These are phyloP conservation scores for Ahaetulla prasina DNA, from an alignment of 2,113 vertebrate species.

Conservation along the genomic window DNA sequence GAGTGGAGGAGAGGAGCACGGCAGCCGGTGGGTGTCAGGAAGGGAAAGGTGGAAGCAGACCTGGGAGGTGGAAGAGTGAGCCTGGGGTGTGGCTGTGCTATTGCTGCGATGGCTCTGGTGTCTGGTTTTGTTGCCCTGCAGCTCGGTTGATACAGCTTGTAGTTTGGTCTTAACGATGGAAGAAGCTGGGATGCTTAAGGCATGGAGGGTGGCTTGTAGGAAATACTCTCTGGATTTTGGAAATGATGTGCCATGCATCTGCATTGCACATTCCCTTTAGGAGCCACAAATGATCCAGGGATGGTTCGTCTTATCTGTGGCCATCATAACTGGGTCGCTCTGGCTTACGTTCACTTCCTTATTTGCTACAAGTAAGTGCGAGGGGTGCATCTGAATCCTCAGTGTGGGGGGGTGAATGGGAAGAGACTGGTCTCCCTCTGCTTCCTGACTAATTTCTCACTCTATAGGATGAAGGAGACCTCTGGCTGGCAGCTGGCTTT, in stretches of 20 bases:
- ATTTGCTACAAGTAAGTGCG: slow-evolving; percentile 82
- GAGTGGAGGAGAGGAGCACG: slow-evolving; percentile 71
- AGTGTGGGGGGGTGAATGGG: no score
- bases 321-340: slow-evolving; percentile 91
- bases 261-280: slow-evolving; percentile 41
- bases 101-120: no score
- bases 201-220: background rate
- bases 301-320: slow-evolving; percentile 86
- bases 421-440: background rate
- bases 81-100: background rate
- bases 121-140: background rate
- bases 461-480: slow-evolving; percentile 83
- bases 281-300: slow-evolving; percentile 70
- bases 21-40: slow-evolving; percentile 31
- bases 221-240: background rate
- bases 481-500: slow-evolving; percentile 91
- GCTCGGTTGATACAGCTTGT: background rate
- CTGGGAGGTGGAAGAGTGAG: rapidly evolving
- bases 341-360: slow-evolving; percentile 87
- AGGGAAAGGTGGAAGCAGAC: rapidly evolving
- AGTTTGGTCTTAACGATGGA: background rate
- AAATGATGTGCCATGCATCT: background rate
- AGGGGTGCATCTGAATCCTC: background rate
- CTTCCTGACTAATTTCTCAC: background rate
- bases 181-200: background rate